These are phyloP conservation scores for Phoebastria nigripes DNA, from an alignment of 2,797 vertebrate species.

Conservation along the genomic window DNA sequence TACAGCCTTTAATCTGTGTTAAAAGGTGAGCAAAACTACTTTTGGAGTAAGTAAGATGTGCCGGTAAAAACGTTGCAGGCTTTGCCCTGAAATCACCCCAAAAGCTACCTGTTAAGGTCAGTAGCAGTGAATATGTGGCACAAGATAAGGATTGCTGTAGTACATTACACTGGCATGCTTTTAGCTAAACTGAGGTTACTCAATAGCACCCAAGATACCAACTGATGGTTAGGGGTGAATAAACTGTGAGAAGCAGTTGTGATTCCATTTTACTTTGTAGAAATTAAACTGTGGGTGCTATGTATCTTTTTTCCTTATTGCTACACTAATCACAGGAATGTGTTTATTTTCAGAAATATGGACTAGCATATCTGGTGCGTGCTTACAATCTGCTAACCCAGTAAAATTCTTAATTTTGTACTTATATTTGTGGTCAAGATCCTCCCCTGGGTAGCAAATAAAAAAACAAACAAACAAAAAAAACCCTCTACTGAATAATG, in stretches of 20 bases:
- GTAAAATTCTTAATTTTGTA: background rate
- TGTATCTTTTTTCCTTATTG: background rate
- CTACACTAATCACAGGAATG: background rate
- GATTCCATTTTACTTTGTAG: background rate
- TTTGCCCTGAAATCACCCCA: slow-evolving; percentile 1
- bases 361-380: background rate
- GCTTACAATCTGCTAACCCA: background rate
- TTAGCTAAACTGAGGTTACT: background rate
- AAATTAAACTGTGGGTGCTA: background rate
- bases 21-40: background rate
- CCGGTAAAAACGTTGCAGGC: background rate
- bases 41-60: background rate
- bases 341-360: background rate
- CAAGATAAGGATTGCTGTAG: background rate
- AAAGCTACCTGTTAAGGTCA: background rate
- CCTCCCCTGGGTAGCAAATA: background rate
- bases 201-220: background rate
- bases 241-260: background rate
- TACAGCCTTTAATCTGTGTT: background rate
- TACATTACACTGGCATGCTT: background rate
- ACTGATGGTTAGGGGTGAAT: background rate
- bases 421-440: background rate
- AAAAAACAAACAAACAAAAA: background rate
- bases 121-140: background rate
- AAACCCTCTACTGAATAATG: background rate